A percentile compares a stretch with the other conserved stretches of the same genome.
Evolutionary conservation across 2,113 vertebrate genomes (phyloP).

Genomic region (Callipepla californica): DNA sequence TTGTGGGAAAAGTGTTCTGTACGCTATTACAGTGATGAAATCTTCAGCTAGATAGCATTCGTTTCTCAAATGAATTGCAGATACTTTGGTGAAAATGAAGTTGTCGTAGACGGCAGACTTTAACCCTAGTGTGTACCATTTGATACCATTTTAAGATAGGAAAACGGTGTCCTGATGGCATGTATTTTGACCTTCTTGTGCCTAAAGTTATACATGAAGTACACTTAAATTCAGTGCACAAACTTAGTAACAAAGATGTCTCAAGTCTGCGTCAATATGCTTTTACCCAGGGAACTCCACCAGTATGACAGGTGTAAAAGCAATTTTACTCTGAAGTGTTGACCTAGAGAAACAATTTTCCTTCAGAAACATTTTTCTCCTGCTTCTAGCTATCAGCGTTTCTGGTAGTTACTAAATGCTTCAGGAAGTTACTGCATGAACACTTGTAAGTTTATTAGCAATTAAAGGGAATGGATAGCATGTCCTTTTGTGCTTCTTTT

Average conservation of each 20-base stretch:
- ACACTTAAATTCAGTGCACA: neutral
- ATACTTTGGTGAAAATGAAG: neutral
- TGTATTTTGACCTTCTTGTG: neutral
- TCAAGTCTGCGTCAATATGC: neutral
- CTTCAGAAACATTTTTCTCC: neutral
- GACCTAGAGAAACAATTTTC: neutral
- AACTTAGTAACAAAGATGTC: neutral
- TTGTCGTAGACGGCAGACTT: neutral
- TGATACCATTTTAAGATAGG: neutral
- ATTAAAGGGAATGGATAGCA: neutral
- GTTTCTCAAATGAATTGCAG: neutral
- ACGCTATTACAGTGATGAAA: neutral
- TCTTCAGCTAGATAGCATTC: neutral
- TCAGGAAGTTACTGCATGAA: neutral
- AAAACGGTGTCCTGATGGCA: neutral
- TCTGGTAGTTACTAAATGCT: neutral
- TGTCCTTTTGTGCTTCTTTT: neutral
- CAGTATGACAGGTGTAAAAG: neutral
- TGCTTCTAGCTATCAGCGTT: neutral
- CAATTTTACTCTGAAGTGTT: neutral
- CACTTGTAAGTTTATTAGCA: neutral
- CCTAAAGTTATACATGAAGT: neutral
- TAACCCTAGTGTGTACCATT: rapidly evolving
- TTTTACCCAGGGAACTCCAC: neutral
- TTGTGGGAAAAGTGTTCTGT: neutral